Evolutionary conservation across 2,888 invertebrate species (phyloP).

Genomic region (Conchocele bisecta): DNA sequence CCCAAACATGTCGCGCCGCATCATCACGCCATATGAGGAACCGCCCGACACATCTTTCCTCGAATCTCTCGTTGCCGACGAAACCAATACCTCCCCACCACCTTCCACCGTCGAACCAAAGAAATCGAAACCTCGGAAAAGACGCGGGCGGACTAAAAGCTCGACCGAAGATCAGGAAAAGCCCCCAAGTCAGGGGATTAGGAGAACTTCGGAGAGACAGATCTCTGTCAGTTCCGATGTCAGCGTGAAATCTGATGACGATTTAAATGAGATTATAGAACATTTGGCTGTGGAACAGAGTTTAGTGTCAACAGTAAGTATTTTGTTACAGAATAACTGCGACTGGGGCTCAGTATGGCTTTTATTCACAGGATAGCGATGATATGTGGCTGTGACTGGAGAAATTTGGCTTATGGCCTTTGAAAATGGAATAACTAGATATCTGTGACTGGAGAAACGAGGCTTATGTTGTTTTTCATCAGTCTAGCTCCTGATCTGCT

Average conservation of each 20-base stretch:
- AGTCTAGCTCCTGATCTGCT: too few relatives aligned
- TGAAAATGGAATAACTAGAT: too few relatives aligned
- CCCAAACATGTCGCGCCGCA: conserved; percentile 75
- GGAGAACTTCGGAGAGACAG: conserved; percentile 55
- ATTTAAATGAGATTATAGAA: conserved; percentile 25
- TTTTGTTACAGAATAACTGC: background rate
- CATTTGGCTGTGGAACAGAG: conserved; percentile 18
- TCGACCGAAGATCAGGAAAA: conserved; percentile 59
- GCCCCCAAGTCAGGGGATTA: background rate
- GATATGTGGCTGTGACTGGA: too few relatives aligned
- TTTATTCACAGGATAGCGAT: too few relatives aligned
- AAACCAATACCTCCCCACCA: conserved; percentile 16
- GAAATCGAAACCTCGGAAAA: conserved; percentile 65
- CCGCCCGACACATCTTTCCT: conserved; percentile 71
- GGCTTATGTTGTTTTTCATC: too few relatives aligned
- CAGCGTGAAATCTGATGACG: conserved; percentile 67
- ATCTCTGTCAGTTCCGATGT: conserved; percentile 72
- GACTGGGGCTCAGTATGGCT: too few relatives aligned
- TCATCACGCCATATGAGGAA: conserved; percentile 77
- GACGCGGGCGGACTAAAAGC: conserved; percentile 69
- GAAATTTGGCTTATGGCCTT: too few relatives aligned
- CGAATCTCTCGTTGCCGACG: conserved; percentile 63
- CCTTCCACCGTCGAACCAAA: conserved; percentile 46
- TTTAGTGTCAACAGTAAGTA: conserved; percentile 8
- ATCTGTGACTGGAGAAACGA: too few relatives aligned